Conservation (phyloP, 2,888 invertebrate genomes). For the Serripes groenlandicus region DNA sequence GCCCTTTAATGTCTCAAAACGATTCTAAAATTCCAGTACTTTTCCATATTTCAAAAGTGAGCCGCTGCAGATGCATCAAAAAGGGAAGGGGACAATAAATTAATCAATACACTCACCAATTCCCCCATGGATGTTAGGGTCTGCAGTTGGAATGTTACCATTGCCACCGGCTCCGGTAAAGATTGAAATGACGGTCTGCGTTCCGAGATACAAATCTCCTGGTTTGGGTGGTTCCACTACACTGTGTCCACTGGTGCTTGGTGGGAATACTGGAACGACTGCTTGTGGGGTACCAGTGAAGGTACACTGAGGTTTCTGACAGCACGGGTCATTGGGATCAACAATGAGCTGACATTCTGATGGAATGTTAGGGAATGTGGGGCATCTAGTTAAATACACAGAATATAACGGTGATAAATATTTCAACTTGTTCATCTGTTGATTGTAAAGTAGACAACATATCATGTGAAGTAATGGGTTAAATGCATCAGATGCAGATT, state of each 20-base stretch:
- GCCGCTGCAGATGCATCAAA: too few relatives aligned
- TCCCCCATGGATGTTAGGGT: slow-evolving; percentile 57
- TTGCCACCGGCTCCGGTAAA: slow-evolving; percentile 62
- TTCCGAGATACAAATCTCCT: slow-evolving; percentile 68
- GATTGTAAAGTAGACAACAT: too few relatives aligned
- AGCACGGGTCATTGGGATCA: slow-evolving; percentile 76
- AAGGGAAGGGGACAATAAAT: too few relatives aligned
- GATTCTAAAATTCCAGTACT: too few relatives aligned
- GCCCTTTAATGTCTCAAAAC: too few relatives aligned
- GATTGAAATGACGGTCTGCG: slow-evolving; percentile 59
- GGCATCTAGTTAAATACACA: slow-evolving; percentile 68
- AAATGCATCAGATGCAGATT: too few relatives aligned
- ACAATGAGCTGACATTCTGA: slow-evolving; percentile 68
- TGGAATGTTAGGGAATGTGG: slow-evolving; percentile 73
- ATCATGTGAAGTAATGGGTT: too few relatives aligned
- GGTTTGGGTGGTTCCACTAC: slow-evolving; percentile 72
- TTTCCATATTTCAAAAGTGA: too few relatives aligned
- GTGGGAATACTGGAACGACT: slow-evolving; percentile 71
- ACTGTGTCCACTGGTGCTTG: slow-evolving; percentile 69
- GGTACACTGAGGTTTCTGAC: slow-evolving; percentile 72
- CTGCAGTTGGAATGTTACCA: slow-evolving; percentile 61
- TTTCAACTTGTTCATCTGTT: too few relatives aligned
- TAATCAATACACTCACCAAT: slow-evolving; percentile 64
- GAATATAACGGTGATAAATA: too few relatives aligned
- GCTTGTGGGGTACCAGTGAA: slow-evolving; percentile 72